Conservation (phyloP, 2,888 invertebrate species). For the Nysson spinosus region DNA sequence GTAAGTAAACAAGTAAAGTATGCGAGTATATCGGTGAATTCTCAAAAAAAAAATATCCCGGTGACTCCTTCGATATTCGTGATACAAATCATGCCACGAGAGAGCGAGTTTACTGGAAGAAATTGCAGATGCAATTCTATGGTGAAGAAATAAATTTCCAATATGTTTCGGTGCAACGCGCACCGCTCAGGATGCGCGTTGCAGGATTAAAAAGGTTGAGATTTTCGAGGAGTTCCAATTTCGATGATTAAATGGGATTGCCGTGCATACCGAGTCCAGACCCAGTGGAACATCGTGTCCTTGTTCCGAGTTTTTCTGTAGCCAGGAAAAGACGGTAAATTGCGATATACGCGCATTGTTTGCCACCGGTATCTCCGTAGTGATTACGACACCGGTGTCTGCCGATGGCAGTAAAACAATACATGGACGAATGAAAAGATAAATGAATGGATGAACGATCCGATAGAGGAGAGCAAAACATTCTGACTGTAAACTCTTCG, state of each 20-base stretch:
- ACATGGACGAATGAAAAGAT: conserved; percentile 6
- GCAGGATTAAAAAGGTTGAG: not conserved
- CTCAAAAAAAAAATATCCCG: no score
- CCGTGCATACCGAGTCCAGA: conserved; percentile 21
- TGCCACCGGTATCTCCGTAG: conserved; percentile 6
- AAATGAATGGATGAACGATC: conserved; percentile 30
- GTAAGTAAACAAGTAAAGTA: no score
- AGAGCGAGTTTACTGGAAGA: not conserved
- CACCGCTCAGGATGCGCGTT: not conserved
- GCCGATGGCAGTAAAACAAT: conserved; percentile 31
- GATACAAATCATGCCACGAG: not conserved
- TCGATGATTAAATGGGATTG: conserved; percentile 41
- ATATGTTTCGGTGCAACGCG: not conserved
- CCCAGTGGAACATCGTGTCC: conserved; percentile 16
- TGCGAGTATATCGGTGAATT: no score
- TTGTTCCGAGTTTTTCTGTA: not conserved
- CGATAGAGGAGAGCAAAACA: not conserved
- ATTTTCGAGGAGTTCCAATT: conserved; percentile 22
- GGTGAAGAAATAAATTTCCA: not conserved
- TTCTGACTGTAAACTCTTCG: conserved; percentile 10
- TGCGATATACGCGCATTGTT: conserved; percentile 14
- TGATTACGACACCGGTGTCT: conserved; percentile 35
- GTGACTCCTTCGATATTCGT: no score
- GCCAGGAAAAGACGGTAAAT: not conserved
- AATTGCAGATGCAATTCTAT: not conserved